A percentile compares a stretch with the other conserved stretches of the same genome.
These are phyloP conservation scores for Leptodactylus fallax DNA, from an alignment of 2,797 vertebrate genomes.

Conservation along the genomic window DNA sequence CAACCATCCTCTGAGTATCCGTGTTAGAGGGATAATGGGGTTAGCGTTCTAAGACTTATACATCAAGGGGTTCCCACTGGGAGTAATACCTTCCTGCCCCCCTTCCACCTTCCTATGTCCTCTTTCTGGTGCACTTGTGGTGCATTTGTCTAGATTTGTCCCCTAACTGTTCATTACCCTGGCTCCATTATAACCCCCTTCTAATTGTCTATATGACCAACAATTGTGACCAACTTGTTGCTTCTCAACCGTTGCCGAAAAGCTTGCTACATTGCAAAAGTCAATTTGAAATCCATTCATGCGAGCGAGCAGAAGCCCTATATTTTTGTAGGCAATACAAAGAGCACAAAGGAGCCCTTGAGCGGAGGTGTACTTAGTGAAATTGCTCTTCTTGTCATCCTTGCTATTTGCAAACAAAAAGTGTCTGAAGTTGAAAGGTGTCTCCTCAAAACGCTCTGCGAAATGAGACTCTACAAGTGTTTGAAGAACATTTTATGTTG, in stretches of 20 bases:
- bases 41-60: too few relatives aligned
- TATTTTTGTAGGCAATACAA: background rate
- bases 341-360: conserved; percentile 18
- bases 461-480: background rate
- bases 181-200: too few relatives aligned
- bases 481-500: background rate
- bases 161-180: background rate
- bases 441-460: background rate
- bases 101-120: too few relatives aligned
- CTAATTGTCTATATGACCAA: background rate
- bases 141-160: background rate
- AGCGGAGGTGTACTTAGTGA: conserved; percentile 32
- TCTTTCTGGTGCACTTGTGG: too few relatives aligned
- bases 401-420: conserved; percentile 39
- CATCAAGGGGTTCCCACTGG: too few relatives aligned
- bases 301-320: background rate
- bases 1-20: too few relatives aligned
- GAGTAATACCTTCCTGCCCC: too few relatives aligned
- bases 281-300: background rate
- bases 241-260: background rate
- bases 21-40: too few relatives aligned
- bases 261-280: background rate
- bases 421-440: background rate
- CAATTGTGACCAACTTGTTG: background rate
- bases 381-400: conserved; percentile 29